These are phyloP conservation scores for Argyra leucocephala DNA, from an alignment of 2,888 invertebrate species.

Conservation along the genomic window DNA sequence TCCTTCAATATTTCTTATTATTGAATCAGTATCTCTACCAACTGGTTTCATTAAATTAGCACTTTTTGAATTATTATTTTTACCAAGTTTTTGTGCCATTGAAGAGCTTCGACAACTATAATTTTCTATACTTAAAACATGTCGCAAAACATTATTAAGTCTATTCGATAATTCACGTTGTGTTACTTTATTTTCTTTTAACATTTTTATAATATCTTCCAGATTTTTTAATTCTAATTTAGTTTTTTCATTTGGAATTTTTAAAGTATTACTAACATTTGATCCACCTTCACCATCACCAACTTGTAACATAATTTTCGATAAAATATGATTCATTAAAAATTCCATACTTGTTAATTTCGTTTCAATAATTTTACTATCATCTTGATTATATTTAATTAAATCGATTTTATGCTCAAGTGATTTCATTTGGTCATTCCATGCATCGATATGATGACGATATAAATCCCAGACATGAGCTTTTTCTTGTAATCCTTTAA, in stretches of 20 bases:
- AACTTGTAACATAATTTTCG: slow-evolving; percentile 38
- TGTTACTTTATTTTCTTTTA: slow-evolving; percentile 21
- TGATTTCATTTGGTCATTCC: slow-evolving; percentile 47
- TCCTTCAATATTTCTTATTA: slow-evolving; percentile 13
- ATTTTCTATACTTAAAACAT: slow-evolving; percentile 29
- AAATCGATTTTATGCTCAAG: slow-evolving; percentile 46
- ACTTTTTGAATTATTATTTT: slow-evolving; percentile 18
- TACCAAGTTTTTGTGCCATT: slow-evolving; percentile 11
- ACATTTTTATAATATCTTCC: not conserved
- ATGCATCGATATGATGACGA: slow-evolving; percentile 46
- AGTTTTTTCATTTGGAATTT: slow-evolving; percentile 21
- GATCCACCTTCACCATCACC: slow-evolving; percentile 27
- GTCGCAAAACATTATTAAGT: slow-evolving; percentile 29
- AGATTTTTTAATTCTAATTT: not conserved
- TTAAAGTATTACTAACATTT: slow-evolving; percentile 22
- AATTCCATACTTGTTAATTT: slow-evolving; percentile 40
- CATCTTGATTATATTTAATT: slow-evolving; percentile 40
- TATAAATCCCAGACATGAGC: slow-evolving; percentile 49
- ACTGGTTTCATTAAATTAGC: slow-evolving; percentile 26
- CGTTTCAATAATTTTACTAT: slow-evolving; percentile 26
- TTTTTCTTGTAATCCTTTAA: slow-evolving; percentile 45
- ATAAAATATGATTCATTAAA: slow-evolving; percentile 39
- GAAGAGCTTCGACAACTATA: slow-evolving; percentile 19
- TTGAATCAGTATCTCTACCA: slow-evolving; percentile 15
- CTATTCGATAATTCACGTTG: slow-evolving; percentile 28